These are phyloP conservation scores for Callimorpha dominula DNA, from an alignment of 2,888 invertebrate genomes.

Conservation along the genomic window DNA sequence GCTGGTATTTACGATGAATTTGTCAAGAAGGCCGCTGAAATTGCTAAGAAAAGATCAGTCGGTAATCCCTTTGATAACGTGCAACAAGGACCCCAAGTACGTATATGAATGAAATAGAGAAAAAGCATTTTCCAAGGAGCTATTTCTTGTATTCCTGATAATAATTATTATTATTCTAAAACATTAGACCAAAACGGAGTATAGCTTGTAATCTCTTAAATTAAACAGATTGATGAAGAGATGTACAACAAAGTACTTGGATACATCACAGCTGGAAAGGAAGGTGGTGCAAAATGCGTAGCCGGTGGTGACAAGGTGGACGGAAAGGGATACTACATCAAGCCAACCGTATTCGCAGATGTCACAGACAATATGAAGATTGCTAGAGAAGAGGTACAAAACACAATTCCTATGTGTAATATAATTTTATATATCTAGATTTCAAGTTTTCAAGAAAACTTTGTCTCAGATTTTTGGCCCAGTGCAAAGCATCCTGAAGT, in stretches of 20 bases:
- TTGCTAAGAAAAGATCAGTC: constrained; percentile 90
- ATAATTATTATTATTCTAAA: not conserved
- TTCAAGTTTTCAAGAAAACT: not conserved
- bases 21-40: constrained; percentile 90
- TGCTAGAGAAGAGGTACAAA: constrained; percentile 90
- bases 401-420: not conserved
- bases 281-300: constrained; percentile 92
- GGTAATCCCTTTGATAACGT: constrained; percentile 93
- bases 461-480: constrained; percentile 94
- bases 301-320: constrained; percentile 92
- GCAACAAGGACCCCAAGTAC: constrained; percentile 95
- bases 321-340: constrained; percentile 90
- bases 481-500: constrained; percentile 95
- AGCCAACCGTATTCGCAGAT: constrained; percentile 93
- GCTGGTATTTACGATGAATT: constrained; percentile 95
- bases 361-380: constrained; percentile 93
- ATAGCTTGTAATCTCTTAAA: not conserved
- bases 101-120: not conserved
- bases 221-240: constrained; percentile 89
- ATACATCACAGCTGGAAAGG: constrained; percentile 92
- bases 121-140: too few species aligned
- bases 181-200: too few species aligned
- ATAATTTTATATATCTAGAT: too few species aligned
- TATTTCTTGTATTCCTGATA: not conserved
- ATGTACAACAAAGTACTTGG: constrained; percentile 92